These are phyloP conservation scores for Phaetusa simplex DNA, from an alignment of 2,113 vertebrate species.

Conservation along the genomic window DNA sequence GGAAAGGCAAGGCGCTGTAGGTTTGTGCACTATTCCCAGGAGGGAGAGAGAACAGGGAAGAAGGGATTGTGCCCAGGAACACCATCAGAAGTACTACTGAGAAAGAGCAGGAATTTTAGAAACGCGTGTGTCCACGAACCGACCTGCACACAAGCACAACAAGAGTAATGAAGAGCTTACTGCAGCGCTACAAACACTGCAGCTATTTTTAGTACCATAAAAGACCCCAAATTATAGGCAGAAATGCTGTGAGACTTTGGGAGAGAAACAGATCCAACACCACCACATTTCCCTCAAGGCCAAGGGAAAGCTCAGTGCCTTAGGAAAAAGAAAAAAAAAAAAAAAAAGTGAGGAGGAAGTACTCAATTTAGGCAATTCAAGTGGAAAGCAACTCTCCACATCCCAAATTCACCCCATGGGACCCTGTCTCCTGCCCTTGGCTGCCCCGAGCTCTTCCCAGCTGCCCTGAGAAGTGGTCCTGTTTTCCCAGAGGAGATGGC, in stretches of 20 bases:
- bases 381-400: neutral
- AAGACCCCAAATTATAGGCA: neutral
- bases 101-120: neutral
- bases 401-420: neutral
- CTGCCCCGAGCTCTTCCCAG: neutral
- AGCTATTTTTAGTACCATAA: neutral
- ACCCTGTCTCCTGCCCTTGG: neutral
- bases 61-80: neutral
- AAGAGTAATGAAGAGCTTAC: neutral
- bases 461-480: neutral
- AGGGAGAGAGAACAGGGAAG: neutral
- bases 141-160: neutral
- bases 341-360: neutral
- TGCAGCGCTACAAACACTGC: neutral
- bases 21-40: neutral
- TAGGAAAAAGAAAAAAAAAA: neutral
- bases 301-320: neutral
- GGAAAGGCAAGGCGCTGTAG: neutral
- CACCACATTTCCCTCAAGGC: neutral
- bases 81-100: neutral
- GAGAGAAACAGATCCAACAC: neutral
- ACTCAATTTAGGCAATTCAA: neutral
- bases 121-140: rapidly evolving
- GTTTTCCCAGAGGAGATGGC: neutral
- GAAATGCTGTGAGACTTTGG: neutral